phyloP scores from a whole-genome alignment of 2,113 vertebrate species.

The Gopherus evgoodei region DNA sequence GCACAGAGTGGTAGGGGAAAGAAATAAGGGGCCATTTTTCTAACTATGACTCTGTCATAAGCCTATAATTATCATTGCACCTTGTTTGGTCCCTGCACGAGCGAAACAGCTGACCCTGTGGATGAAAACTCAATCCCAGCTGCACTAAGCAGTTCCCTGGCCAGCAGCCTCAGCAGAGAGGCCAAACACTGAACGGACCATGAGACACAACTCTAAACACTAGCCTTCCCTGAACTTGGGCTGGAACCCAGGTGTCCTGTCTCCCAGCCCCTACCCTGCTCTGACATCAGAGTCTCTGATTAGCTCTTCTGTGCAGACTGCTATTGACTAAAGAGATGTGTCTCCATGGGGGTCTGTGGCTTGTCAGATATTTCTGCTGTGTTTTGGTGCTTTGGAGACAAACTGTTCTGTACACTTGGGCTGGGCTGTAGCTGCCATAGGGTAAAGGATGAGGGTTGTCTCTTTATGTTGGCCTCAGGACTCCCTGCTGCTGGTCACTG shows the following conservation, averaged over 20 bases:
- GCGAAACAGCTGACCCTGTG: not conserved
- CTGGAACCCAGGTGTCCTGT: not conserved
- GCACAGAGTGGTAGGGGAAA: not conserved
- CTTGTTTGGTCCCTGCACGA: not conserved
- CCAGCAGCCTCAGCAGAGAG: not conserved
- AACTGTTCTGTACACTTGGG: not conserved
- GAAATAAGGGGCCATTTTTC: not conserved
- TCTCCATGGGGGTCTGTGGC: not conserved
- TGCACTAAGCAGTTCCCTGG: not conserved
- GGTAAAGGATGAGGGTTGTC: not conserved
- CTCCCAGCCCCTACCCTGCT: not conserved
- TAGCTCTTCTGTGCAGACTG: not conserved
- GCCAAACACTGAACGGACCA: not conserved
- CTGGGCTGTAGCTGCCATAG: not conserved
- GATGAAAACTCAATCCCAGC: not conserved
- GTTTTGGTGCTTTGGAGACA: not conserved
- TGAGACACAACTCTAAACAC: not conserved
- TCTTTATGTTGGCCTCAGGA: not conserved
- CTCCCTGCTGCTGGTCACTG: not conserved
- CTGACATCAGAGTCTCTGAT: not conserved
- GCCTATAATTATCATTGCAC: not conserved
- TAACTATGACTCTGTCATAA: not conserved
- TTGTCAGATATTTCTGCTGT: not conserved
- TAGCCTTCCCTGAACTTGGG: not conserved
- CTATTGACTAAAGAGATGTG: not conserved